These are phyloP conservation scores for Xyrichtys novacula DNA, from an alignment of 2,797 vertebrate genomes.

Conservation along the genomic window DNA sequence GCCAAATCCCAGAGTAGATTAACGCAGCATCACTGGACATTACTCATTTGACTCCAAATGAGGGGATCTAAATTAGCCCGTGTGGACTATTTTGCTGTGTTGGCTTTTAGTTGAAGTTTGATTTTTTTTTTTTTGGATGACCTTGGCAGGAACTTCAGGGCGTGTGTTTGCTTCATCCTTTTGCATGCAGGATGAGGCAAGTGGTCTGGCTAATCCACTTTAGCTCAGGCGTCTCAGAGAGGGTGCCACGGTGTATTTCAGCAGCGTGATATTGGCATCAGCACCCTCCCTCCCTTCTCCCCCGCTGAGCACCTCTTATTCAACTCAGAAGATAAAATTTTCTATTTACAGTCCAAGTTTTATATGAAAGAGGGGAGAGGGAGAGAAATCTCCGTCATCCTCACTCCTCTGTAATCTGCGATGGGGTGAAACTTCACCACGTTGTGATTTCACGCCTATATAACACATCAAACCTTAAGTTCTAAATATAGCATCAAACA, in stretches of 20 bases:
- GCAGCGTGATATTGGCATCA: constrained; percentile 43
- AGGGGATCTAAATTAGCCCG: constrained; percentile 55
- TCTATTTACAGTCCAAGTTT: constrained; percentile 64
- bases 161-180: constrained; percentile 35
- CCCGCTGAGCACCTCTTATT: constrained; percentile 49
- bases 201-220: constrained; percentile 54
- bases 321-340: constrained; percentile 54
- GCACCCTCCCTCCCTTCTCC: constrained; percentile 5
- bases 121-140: constrained; percentile 69
- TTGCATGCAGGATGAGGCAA: constrained; percentile 37
- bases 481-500: constrained; percentile 59
- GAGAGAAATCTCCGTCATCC: constrained; percentile 37
- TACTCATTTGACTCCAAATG: constrained; percentile 71
- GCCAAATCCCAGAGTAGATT: constrained; percentile 76
- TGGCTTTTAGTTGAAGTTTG: constrained; percentile 54
- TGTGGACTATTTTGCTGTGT: constrained; percentile 57
- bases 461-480: constrained; percentile 57
- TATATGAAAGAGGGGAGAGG: constrained; percentile 34
- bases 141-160: constrained; percentile 56
- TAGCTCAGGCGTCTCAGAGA: constrained; percentile 50
- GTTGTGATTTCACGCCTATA: constrained; percentile 68
- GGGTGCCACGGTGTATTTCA: constrained; percentile 41
- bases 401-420: constrained; percentile 63
- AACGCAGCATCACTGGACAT: constrained; percentile 71
- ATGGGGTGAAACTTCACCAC: constrained; percentile 62